phyloP scores from a whole-genome alignment of 2,113 vertebrate genomes.

The Proteles cristata region DNA sequence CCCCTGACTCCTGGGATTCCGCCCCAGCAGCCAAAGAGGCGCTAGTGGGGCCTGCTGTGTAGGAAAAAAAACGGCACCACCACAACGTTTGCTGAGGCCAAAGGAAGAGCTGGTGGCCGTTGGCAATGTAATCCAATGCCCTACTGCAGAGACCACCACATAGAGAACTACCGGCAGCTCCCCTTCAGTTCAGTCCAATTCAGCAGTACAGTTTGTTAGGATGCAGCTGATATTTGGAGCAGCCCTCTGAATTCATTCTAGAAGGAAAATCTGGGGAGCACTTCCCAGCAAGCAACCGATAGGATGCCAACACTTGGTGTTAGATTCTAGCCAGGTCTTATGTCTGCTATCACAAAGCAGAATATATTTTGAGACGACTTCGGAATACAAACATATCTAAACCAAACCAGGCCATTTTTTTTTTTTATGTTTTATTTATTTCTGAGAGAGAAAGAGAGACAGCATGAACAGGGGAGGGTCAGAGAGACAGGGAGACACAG shows the following conservation, averaged over 20 bases:
- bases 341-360: background rate
- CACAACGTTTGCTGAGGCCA: conserved; percentile 71
- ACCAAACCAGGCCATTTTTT: background rate
- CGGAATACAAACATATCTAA: background rate
- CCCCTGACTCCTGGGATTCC: conserved; percentile 79
- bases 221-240: background rate
- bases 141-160: conserved; percentile 81
- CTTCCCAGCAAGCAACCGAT: background rate
- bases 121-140: conserved; percentile 79
- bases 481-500: too few species aligned
- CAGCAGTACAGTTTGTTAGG: background rate
- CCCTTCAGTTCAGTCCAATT: background rate
- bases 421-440: too few species aligned
- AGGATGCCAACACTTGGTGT: background rate
- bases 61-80: conserved; percentile 20
- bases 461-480: too few species aligned
- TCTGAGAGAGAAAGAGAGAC: too few species aligned
- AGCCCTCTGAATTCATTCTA: background rate
- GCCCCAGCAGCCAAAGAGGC: conserved; percentile 76
- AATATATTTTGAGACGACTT: background rate
- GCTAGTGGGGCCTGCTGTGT: conserved; percentile 80
- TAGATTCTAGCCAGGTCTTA: background rate
- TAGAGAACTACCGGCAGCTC: conserved; percentile 65
- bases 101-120: conserved; percentile 83
- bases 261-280: background rate